Evolutionary conservation across 2,888 invertebrate genomes (phyloP), one percentile per base, ranked within the genome.

Genomic region (Andrena camellia): DNA sequence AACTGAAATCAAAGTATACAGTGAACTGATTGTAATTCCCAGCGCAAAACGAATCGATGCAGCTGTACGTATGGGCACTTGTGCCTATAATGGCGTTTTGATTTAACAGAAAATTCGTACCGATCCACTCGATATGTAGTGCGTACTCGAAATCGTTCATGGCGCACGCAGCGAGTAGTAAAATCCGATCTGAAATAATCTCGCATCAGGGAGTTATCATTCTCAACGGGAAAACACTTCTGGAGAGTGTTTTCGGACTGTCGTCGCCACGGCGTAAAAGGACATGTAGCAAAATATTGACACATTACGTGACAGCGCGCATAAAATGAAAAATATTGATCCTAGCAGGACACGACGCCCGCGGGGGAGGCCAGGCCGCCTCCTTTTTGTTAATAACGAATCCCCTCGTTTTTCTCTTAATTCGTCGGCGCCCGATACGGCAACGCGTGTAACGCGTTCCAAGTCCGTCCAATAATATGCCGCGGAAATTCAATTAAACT

Each of bases 401-500:
- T 17, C 10, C 42, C 7, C 17, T n/a, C 26, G 35, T n/a, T 69
- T 59, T 52, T 42, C 62, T 54, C 52, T 78, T 62, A 68, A 78
- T 68, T 68, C 60, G 42, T 26, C 74, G 35, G 13, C 42, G 42
- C 23, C 67, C 52, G 54, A 67, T 54, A 68, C 13, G 13, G 54
- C 26, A 23, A 68, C 78, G 73, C 67, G 73, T 75, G 76, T 74
- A 73, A 68, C 78, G 63, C 63, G 70, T 71, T 72, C 50, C 69
- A 60, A 81, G 81, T 73, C 78, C 54, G 50, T 60, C 52, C 63
- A 57, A 74, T 83, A 83, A 81, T 85, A 83, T 79, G 74, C 76
- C 74, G 71, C 13, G 29, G 72, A 87, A 83, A 87, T 87, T 85
- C 87, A 87, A 87, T 87, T 87, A 87, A 87, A 87, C 83, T 85